These are phyloP conservation scores for Suricata suricatta DNA, from an alignment of 2,113 vertebrate species.

Conservation along the genomic window DNA sequence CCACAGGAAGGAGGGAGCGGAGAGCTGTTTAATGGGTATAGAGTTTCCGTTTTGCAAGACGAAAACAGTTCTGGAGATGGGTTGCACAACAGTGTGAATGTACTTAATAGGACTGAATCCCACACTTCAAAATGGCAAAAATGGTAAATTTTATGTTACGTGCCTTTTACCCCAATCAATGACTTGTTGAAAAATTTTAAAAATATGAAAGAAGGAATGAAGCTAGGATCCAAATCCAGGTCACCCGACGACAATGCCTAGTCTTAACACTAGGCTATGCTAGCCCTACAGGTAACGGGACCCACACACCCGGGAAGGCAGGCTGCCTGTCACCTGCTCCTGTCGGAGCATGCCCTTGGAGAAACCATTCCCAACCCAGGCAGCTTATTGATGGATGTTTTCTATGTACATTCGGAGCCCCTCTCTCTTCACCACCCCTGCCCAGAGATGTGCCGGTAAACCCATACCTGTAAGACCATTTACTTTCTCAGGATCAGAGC, in stretches of 20 bases:
- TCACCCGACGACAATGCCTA: background rate
- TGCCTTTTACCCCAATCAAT: background rate
- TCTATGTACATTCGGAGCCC: background rate
- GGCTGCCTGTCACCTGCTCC: background rate
- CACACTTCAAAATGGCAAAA: background rate
- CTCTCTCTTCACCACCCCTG: too few species aligned
- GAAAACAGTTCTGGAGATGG: background rate
- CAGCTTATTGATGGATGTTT: background rate
- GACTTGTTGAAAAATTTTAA: background rate
- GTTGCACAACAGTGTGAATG: background rate
- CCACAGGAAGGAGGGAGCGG: background rate
- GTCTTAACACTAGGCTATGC: background rate
- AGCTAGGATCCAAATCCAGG: background rate
- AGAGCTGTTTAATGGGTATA: background rate
- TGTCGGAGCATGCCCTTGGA: background rate
- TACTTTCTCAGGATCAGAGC: background rate
- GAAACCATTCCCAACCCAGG: background rate
- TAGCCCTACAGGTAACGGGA: background rate
- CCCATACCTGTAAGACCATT: background rate
- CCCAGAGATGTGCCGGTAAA: background rate
- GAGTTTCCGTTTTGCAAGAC: slow-evolving; percentile 48
- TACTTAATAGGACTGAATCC: background rate
- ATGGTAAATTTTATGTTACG: background rate
- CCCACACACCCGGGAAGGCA: background rate
- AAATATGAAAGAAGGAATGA: background rate